Base-by-base conservation (phyloP, 2,888 invertebrate genomes). In the Trissolcus brochymenae region DNA sequence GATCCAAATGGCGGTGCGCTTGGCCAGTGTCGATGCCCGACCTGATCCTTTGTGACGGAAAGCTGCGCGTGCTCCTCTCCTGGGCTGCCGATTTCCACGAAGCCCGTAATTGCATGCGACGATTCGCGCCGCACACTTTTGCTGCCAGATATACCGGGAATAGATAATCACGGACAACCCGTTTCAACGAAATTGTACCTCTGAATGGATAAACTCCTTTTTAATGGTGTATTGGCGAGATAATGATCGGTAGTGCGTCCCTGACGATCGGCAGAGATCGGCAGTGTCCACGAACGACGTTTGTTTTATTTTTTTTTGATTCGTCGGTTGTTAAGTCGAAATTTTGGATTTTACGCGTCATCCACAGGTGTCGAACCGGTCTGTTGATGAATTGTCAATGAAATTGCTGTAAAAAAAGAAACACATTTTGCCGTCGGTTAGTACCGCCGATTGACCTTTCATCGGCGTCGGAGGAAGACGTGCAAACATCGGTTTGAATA, bases 151-250 rank as follows among this genome's bases (percentile, higher is more conserved):
- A 14, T 46, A n/a, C 14, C 46, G n/a, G 16, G 46, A 16, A 46
- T 46, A 46, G 46, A 46, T 46, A 46, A 46, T 46, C 11, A 46
- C 9, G 46, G 50, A 53, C 60, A 46, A 57, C 17, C 54, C 21
- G 68, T 68, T 68, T 66, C 21, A 29, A 21, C 46, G n/a, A 55
- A 64, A 75, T 70, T 49, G 68, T 70, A 54, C 19, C 29, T 41
- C 53, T 1, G 67, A 75, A 67, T 9, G 21, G 74, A 75, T 75
- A 68, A 19, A 64, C 40, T 64, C 57, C 59, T 53, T 62, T 74
- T 68, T 75, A 67, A 74, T 68, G 57, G 53, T 62, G 56, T 49
- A 57, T 67, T 62, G 74, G 56, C 49, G 41, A 66, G 61, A 56
- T 74, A 74, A 67, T 53, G 57, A 74, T 74, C 67, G 59, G 9